Percentiles rank a stretch among this genome's conserved stretches.
Conservation (phyloP, 2,888 invertebrate genomes). For the Cheilosia impressa region DNA sequence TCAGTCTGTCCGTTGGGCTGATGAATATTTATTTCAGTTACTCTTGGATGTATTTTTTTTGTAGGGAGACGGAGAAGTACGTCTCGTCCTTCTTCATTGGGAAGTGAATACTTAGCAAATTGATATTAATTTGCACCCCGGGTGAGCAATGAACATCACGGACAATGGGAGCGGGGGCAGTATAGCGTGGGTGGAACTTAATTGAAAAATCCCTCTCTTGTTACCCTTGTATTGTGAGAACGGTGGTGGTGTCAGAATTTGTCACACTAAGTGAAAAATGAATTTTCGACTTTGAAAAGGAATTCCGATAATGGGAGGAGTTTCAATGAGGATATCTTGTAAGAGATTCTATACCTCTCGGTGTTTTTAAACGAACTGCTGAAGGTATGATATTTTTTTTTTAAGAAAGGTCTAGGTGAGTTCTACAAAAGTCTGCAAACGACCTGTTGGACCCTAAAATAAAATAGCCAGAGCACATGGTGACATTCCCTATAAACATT, state of each 20-base stretch:
- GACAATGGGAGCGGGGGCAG: conserved; percentile 33
- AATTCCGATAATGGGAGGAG: background rate
- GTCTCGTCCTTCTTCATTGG: conserved; percentile 57
- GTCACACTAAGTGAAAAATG: conserved; percentile 69
- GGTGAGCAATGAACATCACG: conserved; percentile 60
- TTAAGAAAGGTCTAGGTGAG: too few relatives aligned
- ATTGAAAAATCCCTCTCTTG: conserved; percentile 66
- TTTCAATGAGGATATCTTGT: background rate
- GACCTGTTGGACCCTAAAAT: too few relatives aligned
- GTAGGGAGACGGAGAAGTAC: background rate
- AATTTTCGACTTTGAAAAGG: conserved; percentile 8
- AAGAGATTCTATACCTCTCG: background rate
- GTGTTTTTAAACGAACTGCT: too few relatives aligned
- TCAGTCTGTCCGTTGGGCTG: conserved; percentile 52
- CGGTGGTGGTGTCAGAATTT: conserved; percentile 56
- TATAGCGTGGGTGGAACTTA: conserved; percentile 73
- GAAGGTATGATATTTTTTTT: too few relatives aligned
- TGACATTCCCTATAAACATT: too few relatives aligned
- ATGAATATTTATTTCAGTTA: conserved; percentile 73
- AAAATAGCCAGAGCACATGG: too few relatives aligned
- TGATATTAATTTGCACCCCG: conserved; percentile 81
- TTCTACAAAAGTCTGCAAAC: too few relatives aligned
- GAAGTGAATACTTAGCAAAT: conserved; percentile 79
- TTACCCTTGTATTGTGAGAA: conserved; percentile 2
- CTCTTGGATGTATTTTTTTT: conserved; percentile 37